Conservation (phyloP, 53 echinoderm and acorn worm genomes). For the Echinometra lucunter region DNA sequence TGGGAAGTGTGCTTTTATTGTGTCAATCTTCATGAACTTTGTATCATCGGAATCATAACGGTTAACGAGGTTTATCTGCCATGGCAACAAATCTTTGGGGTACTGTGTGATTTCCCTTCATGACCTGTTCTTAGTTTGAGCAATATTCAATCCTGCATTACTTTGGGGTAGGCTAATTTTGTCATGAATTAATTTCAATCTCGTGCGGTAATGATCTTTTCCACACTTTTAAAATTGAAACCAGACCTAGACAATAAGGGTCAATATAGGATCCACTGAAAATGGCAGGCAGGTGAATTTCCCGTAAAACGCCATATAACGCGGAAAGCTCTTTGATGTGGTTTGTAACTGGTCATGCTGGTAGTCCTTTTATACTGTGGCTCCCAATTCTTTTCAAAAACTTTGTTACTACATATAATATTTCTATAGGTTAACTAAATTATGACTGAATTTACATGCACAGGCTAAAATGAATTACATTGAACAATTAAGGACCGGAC, state of each 20-base stretch:
- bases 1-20: conserved; percentile 30
- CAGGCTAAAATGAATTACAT: too few species aligned
- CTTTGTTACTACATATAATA: too few species aligned
- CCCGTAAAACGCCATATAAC: background rate
- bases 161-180: background rate
- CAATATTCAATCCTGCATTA: background rate
- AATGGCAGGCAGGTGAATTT: background rate
- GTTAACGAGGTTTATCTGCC: conserved; percentile 9
- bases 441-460: too few species aligned
- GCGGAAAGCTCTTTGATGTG: background rate
- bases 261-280: background rate
- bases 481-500: too few species aligned
- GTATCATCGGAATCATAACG: background rate
- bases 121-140: background rate
- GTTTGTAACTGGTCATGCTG: background rate
- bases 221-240: background rate
- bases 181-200: background rate
- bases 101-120: background rate
- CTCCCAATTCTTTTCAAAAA: too few species aligned
- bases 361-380: too few species aligned
- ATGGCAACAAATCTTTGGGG: conserved; percentile 37
- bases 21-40: conserved; percentile 41
- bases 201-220: background rate
- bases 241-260: background rate
- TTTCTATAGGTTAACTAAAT: too few species aligned